Evolutionary conservation across 1,140 invertebrate genomes (phyloP), one percentile per base, ranked within the genome.

Genomic region (Metopolophium dirhodum): DNA sequence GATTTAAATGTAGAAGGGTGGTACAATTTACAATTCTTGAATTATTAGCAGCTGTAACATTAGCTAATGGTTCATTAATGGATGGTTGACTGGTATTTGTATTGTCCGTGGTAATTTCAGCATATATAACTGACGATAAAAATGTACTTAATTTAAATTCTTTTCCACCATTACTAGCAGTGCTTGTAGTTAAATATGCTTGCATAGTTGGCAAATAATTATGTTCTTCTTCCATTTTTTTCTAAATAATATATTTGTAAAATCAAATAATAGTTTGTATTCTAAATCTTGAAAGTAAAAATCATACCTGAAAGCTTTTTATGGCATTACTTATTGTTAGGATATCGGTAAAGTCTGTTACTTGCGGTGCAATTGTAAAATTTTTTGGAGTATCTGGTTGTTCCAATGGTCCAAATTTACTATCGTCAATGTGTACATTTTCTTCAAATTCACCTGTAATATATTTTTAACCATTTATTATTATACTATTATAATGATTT

Each of bases 161-260:
- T 93, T 93, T 83, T 1, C 91, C 91, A 45, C 91, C 49, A 86
- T 86, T 85, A 54, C 77, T 93, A 57, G 91, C 77, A 93, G 91
- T 93, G 7, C 91, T 93, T n/a, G 91, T 93, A 54, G 91, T 93
- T 85, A 93, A 93, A 93, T 93, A 93, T 57, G 91, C 91, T 57
- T 93, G 91, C 91, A 93, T 93, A n/a, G 82, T 57, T 35, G 91
- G 91, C 26, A 93, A 54, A 7, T 93, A 93, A 51, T 93, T 93
- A 57, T 93, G 77, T 45, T 93, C 82, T 93, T 93, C 26, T 93
- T 93, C 91, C 47, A 85, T 57, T 57, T 85, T 93, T 93, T 93
- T 93, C 91, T 93, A 45, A 86, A 86, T 18, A 93, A 37, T 49
- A 35, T 26, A 90, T 90, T 41, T 35, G 54, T 68, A 51, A 51